Conservation (phyloP, 2,797 vertebrate genomes). For the Leontocebus nigricollis region DNA sequence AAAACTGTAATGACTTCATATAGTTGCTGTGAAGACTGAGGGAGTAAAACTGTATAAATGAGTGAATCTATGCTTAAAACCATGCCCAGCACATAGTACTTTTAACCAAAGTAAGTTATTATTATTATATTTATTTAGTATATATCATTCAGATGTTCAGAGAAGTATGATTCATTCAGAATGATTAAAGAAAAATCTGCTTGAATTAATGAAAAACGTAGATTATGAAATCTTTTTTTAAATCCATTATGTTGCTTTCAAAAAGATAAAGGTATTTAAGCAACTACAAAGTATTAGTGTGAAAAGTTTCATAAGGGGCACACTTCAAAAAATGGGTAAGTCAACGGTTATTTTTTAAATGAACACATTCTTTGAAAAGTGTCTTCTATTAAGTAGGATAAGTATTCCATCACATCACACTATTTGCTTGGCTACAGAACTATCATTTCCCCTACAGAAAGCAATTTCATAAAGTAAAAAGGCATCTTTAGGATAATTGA, state of each 20-base stretch:
- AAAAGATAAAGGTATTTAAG: conserved; percentile 19
- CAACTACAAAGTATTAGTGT: neutral
- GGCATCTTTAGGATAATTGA: conserved; percentile 42
- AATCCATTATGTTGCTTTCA: conserved; percentile 14
- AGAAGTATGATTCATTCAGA: neutral
- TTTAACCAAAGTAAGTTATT: neutral
- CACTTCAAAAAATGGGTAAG: conserved; percentile 22
- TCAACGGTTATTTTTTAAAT: conserved; percentile 30
- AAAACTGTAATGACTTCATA: neutral
- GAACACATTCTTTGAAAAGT: conserved; percentile 2
- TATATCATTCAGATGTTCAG: neutral
- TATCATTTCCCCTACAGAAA: neutral
- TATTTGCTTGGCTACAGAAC: conserved; percentile 29
- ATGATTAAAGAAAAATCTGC: conserved; percentile 23
- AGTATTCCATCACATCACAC: neutral
- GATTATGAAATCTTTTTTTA: neutral
- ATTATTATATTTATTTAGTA: neutral
- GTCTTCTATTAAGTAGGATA: conserved; percentile 15
- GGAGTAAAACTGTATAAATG: neutral
- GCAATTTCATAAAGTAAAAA: conserved; percentile 33
- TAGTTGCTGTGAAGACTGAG: neutral
- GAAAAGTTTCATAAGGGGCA: neutral
- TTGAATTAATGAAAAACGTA: conserved; percentile 20
- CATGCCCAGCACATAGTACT: neutral
- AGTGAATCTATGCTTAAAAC: conserved; percentile 13